phyloP scores from a whole-genome alignment of 2,797 vertebrate species.

The Dicrostonyx torquatus region DNA sequence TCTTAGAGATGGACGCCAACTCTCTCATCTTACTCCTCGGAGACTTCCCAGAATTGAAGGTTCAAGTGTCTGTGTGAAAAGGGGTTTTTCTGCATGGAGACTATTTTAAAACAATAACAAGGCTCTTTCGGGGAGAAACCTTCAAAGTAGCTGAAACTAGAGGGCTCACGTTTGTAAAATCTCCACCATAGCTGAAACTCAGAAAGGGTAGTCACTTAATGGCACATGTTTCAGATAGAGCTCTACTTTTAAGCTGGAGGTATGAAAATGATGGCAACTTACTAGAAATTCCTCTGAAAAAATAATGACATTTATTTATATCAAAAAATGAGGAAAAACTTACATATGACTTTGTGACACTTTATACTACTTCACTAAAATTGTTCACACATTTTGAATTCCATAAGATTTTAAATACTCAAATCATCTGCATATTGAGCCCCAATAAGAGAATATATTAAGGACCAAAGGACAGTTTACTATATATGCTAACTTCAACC shows the following conservation, averaged over 20 bases:
- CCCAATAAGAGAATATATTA: constrained; percentile 11
- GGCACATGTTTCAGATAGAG: constrained; percentile 12
- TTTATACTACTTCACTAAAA: neutral
- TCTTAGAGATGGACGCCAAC: neutral
- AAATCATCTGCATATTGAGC: neutral
- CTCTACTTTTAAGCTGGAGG: constrained; percentile 19
- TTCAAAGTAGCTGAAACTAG: constrained; percentile 58
- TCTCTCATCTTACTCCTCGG: constrained; percentile 78
- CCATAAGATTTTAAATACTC: neutral
- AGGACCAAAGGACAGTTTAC: neutral
- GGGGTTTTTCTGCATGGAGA: constrained; percentile 77
- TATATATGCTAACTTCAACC: neutral
- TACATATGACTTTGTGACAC: neutral
- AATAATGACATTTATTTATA: neutral
- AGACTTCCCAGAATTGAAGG: constrained; percentile 73
- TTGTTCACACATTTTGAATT: constrained; percentile 16
- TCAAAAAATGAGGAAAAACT: neutral
- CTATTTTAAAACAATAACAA: constrained; percentile 71
- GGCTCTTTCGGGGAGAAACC: constrained; percentile 68
- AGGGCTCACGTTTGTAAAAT: constrained; percentile 69
- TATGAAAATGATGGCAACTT: neutral
- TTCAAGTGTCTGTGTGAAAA: constrained; percentile 77
- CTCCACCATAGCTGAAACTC: constrained; percentile 71
- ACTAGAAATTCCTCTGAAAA: neutral
- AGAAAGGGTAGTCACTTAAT: constrained; percentile 66